Conservation (phyloP, 1,140 invertebrate genomes). For the Calephelis nemesis region DNA sequence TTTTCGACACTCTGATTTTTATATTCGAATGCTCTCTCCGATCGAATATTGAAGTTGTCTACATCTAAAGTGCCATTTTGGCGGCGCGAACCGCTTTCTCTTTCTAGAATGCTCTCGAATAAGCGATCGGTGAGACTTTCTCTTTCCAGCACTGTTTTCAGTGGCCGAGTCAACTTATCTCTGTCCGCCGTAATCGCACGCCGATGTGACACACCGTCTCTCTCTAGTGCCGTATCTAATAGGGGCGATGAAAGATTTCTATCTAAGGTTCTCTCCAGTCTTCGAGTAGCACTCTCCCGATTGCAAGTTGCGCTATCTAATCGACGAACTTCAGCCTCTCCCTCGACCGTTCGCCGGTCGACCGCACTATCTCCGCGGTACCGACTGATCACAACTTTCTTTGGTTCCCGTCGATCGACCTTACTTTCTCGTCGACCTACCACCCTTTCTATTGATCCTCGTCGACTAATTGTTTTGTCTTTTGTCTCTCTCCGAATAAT, state of each 20-base stretch:
- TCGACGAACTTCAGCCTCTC: background rate
- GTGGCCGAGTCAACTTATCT: background rate
- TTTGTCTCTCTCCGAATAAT: background rate
- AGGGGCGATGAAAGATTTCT: background rate
- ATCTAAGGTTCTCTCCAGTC: background rate
- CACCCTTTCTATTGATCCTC: background rate
- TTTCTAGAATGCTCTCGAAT: background rate
- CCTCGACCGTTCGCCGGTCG: background rate
- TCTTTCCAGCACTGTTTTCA: background rate
- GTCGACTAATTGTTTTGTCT: background rate
- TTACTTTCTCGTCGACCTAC: background rate
- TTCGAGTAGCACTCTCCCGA: background rate
- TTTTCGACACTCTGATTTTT: background rate
- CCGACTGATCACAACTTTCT: background rate
- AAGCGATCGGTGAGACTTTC: background rate
- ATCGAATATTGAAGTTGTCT: background rate
- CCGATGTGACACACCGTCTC: background rate
- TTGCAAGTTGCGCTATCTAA: background rate
- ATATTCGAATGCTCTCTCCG: background rate
- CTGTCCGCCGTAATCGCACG: background rate
- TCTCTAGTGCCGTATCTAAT: background rate
- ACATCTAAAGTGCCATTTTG: background rate
- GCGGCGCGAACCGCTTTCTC: background rate
- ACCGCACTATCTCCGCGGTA: background rate
- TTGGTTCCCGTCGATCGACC: background rate